phyloP scores from a whole-genome alignment of 2,113 vertebrate species.

The Microcebus murinus region DNA sequence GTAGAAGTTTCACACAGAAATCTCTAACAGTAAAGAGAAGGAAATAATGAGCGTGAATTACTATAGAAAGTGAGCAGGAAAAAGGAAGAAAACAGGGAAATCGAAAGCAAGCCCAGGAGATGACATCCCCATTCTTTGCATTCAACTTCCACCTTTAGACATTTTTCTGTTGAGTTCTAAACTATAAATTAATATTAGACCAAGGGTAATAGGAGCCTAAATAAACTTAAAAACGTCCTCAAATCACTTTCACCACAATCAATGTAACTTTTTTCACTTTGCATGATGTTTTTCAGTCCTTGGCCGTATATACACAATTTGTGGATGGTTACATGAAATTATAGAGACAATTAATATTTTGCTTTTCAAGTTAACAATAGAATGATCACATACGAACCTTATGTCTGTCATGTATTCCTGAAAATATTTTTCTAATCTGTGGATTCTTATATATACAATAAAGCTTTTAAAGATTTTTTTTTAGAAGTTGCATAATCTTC shows the following conservation, averaged over 20 bases:
- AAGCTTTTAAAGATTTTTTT: slow-evolving; percentile 10
- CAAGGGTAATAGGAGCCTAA: not conserved
- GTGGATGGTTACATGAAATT: not conserved
- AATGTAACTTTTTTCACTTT: not conserved
- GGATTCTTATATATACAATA: not conserved
- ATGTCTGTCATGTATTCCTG: not conserved
- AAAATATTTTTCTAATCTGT: slow-evolving; percentile 29
- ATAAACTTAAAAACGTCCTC: not conserved
- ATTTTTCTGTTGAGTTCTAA: not conserved
- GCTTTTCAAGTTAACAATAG: not conserved
- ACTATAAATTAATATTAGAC: not conserved
- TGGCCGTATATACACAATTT: not conserved
- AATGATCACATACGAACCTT: not conserved
- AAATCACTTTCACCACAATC: not conserved
- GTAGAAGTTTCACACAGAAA: not conserved
- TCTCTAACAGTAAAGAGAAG: not conserved
- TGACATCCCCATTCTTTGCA: not conserved
- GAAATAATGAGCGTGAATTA: accelerated
- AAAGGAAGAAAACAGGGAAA: not conserved
- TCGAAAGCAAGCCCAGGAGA: not conserved
- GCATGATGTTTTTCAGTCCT: not conserved
- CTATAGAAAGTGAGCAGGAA: not conserved
- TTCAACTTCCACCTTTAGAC: not conserved
- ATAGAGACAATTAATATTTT: not conserved
- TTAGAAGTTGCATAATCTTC: not conserved